These are phyloP conservation scores for Drosophila bocki DNA, from an alignment of 1,140 invertebrate species.

Conservation along the genomic window DNA sequence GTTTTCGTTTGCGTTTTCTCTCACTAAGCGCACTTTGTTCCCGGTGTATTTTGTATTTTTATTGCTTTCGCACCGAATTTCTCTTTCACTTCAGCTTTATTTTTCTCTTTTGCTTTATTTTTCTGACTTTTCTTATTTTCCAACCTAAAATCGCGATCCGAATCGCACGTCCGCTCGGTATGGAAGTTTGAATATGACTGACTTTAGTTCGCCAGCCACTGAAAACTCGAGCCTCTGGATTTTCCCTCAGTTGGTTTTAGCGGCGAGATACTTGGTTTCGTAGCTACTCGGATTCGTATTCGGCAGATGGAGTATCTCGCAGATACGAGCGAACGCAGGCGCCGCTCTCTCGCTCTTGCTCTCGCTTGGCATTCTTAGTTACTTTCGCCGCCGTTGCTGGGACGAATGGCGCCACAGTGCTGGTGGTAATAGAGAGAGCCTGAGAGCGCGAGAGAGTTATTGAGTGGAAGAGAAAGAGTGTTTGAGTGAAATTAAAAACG, in stretches of 20 bases:
- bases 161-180: constrained; percentile 70
- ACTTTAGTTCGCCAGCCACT: constrained; percentile 26
- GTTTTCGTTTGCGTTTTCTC: constrained; percentile 18
- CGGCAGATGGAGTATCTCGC: constrained; percentile 18
- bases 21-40: constrained; percentile 54
- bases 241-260: constrained; percentile 1
- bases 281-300: neutral
- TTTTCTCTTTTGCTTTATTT: constrained; percentile 30
- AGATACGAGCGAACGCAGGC: constrained; percentile 32
- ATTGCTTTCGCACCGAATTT: constrained; percentile 21
- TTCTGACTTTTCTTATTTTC: constrained; percentile 26
- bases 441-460: constrained; percentile 6
- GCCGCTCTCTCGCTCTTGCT: constrained; percentile 15
- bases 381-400: constrained; percentile 35
- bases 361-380: constrained; percentile 25
- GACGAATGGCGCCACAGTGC: constrained; percentile 53
- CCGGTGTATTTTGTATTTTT: constrained; percentile 30
- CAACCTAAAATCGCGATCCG: constrained; percentile 39
- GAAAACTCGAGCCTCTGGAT: constrained; percentile 2
- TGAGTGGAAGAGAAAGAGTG: constrained; percentile 10
- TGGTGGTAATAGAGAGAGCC: neutral
- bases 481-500: constrained; percentile 28
- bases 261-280: constrained; percentile 9
- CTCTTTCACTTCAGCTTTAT: constrained; percentile 40
- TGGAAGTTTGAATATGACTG: constrained; percentile 45